Percentiles rank a stretch among this genome's conserved stretches.
These are phyloP conservation scores for Montipora sp. DNA, from an alignment of 64 coral and sea anemone genomes.

Conservation along the genomic window DNA sequence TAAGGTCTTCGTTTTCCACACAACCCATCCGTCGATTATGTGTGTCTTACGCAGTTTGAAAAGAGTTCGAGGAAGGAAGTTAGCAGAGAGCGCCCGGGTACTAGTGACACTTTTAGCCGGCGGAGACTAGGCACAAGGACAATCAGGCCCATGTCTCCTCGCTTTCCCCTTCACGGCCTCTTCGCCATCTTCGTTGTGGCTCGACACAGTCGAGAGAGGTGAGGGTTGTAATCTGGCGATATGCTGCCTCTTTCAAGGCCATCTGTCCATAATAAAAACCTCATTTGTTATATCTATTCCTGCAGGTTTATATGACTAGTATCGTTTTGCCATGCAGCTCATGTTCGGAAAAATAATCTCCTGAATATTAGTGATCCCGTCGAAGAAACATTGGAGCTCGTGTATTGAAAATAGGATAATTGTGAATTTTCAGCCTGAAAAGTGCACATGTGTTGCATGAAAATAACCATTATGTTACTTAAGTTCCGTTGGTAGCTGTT, in stretches of 20 bases:
- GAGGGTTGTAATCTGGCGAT: constrained; percentile 44
- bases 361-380: neutral
- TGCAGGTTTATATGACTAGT: neutral
- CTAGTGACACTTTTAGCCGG: neutral
- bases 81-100: too few relatives aligned
- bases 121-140: neutral
- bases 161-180: constrained; percentile 44
- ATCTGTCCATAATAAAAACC: constrained; percentile 23
- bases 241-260: neutral
- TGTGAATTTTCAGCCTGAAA: neutral
- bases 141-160: constrained; percentile 51
- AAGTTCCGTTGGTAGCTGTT: too few relatives aligned
- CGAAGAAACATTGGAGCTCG: neutral
- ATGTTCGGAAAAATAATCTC: neutral
- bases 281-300: neutral
- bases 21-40: too few relatives aligned
- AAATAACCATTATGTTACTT: neutral
- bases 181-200: constrained; percentile 87
- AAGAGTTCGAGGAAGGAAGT: too few relatives aligned
- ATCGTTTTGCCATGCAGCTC: neutral
- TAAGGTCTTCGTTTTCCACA: too few relatives aligned
- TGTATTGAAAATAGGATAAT: neutral
- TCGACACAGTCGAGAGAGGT: constrained; percentile 58
- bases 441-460: neutral
- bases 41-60: too few relatives aligned